These are phyloP conservation scores for Grammomys dolichurus DNA, from an alignment of 2,113 vertebrate genomes.

Conservation along the genomic window DNA sequence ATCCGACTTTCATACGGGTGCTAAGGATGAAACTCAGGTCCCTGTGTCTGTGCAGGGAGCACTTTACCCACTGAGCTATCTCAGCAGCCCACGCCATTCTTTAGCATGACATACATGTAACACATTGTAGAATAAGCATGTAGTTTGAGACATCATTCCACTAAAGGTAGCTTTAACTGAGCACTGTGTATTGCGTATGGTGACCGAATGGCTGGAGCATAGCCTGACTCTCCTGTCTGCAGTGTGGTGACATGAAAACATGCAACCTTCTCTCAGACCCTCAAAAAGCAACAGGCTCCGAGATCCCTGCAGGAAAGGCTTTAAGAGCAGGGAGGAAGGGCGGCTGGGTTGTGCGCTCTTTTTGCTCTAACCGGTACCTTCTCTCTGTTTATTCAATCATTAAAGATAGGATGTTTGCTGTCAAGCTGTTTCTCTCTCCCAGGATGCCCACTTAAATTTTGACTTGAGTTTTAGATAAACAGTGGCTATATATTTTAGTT, in stretches of 20 bases:
- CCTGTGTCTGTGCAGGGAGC: neutral
- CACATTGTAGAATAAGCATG: neutral
- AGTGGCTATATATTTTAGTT: constrained; percentile 28
- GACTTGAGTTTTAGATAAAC: constrained; percentile 57
- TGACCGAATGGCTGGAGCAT: neutral
- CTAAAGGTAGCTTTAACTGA: constrained; percentile 18
- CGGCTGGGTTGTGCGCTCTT: neutral
- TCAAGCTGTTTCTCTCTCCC: constrained; percentile 46
- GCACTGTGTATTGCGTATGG: neutral
- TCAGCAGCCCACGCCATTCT: neutral
- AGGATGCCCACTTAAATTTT: constrained; percentile 43
- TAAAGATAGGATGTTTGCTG: constrained; percentile 15
- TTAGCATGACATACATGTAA: neutral
- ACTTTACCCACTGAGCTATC: neutral
- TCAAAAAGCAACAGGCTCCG: neutral
- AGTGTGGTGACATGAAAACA: neutral
- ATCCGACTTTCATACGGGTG: too few species aligned
- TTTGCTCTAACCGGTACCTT: neutral
- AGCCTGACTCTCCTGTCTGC: neutral
- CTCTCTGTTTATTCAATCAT: constrained; percentile 49
- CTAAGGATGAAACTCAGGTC: neutral
- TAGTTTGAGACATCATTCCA: neutral
- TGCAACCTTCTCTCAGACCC: neutral
- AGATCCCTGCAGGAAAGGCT: neutral
- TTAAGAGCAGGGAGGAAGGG: constrained; percentile 11